A percentile compares a stretch with the other conserved stretches of the same genome.
Evolutionary conservation across 2,113 vertebrate genomes (phyloP).

Genomic region (Grus americana): DNA sequence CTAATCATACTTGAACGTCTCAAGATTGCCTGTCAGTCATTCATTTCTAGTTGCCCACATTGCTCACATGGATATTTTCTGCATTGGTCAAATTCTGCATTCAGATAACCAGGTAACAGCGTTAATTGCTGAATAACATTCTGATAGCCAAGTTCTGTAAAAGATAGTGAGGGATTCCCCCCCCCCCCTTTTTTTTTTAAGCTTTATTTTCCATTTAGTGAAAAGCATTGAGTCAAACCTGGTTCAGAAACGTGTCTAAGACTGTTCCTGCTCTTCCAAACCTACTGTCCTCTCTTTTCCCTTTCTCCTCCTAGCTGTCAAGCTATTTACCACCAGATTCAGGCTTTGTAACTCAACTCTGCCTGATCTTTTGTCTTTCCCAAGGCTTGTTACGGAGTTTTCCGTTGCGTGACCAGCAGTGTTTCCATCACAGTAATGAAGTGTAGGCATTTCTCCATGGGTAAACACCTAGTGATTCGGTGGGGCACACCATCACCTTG

Average conservation of each 20-base stretch:
- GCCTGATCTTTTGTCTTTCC: neutral
- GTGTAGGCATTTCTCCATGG: neutral
- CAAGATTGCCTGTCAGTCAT: neutral
- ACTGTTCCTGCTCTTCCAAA: neutral
- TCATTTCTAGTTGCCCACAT: neutral
- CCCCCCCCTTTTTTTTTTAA: neutral
- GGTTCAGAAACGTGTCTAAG: neutral
- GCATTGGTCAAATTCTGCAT: neutral
- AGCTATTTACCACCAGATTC: neutral
- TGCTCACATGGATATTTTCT: neutral
- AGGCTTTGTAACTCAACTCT: neutral
- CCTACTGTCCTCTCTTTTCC: neutral
- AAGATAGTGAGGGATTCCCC: neutral
- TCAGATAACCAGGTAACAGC: neutral
- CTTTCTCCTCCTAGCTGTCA: neutral
- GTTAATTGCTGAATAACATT: neutral
- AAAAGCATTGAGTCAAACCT: neutral
- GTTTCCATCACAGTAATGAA: neutral
- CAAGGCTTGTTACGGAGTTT: neutral
- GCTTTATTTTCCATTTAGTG: neutral
- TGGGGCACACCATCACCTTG: neutral
- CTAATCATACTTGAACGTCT: neutral
- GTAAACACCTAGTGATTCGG: neutral
- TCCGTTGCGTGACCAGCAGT: neutral
- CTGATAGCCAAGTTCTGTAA: neutral